phyloP scores from a whole-genome alignment of 2,888 invertebrate genomes.

The Leptodirus hochenwartii region DNA sequence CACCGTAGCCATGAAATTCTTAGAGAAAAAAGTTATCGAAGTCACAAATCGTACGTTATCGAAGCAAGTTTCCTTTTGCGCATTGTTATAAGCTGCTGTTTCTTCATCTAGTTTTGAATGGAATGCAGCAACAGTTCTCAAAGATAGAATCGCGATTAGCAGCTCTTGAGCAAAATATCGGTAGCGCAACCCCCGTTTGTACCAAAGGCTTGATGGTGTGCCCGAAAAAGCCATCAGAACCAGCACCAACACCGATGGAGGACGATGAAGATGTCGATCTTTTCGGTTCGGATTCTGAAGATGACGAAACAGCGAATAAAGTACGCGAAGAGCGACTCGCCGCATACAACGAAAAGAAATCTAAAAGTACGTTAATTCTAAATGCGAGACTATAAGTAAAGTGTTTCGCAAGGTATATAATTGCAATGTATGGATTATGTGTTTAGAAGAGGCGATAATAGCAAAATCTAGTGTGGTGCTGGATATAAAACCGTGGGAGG shows the following conservation, averaged over 20 bases:
- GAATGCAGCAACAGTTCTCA: too few species aligned
- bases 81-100: too few species aligned
- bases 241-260: too few species aligned
- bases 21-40: conserved; percentile 21
- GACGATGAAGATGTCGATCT: conserved; percentile 65
- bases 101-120: too few species aligned
- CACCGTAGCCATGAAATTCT: conserved; percentile 18
- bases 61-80: too few species aligned
- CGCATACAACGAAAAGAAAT: conserved; percentile 81
- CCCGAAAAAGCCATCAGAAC: too few species aligned
- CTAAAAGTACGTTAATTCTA: conserved; percentile 53
- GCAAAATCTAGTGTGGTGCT: conserved; percentile 90
- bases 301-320: conserved; percentile 53
- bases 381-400: conserved; percentile 1
- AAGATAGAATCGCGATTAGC: too few species aligned
- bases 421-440: conserved; percentile 15
- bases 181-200: too few species aligned
- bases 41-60: conserved; percentile 19
- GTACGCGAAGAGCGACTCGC: conserved; percentile 68
- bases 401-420: background rate
- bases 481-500: conserved; percentile 87
- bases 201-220: too few species aligned
- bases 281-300: conserved; percentile 68
- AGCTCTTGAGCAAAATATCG: too few species aligned
- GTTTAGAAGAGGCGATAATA: conserved; percentile 61